A percentile compares a stretch with the other conserved stretches of the same genome.
Evolutionary conservation across 1,140 invertebrate species (phyloP).

Genomic region (Pseudomyrmex concolor): DNA sequence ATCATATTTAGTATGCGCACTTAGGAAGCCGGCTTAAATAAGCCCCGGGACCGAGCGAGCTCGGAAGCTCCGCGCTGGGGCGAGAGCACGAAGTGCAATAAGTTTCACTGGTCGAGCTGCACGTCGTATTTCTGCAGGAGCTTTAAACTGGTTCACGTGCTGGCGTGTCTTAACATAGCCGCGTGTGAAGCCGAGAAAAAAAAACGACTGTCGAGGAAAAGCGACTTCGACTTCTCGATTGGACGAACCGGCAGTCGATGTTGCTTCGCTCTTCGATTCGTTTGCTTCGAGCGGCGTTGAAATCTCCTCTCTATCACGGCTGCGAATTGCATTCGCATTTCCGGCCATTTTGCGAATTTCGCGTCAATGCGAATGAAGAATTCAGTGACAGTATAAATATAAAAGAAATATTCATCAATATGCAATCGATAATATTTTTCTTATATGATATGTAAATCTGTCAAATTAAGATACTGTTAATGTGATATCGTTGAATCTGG

Average conservation of each 20-base stretch:
- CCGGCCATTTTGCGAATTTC: background rate
- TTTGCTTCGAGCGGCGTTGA: constrained; percentile 76
- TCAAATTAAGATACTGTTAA: background rate
- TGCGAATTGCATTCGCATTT: constrained; percentile 35
- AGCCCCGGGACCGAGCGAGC: constrained; percentile 79
- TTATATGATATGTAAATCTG: too few species aligned
- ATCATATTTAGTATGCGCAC: constrained; percentile 86
- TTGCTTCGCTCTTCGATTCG: constrained; percentile 73
- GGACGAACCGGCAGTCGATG: constrained; percentile 32
- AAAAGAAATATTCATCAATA: background rate
- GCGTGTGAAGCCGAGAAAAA: background rate
- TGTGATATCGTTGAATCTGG: background rate
- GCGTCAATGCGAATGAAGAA: background rate
- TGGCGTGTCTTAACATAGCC: constrained; percentile 16
- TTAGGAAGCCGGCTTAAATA: constrained; percentile 85
- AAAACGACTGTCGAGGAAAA: too few species aligned
- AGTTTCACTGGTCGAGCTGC: constrained; percentile 81
- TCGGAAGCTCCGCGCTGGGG: constrained; percentile 74
- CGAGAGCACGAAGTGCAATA: constrained; percentile 83
- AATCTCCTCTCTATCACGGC: constrained; percentile 74
- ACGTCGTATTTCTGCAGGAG: constrained; percentile 79
- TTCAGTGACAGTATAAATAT: background rate
- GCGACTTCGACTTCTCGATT: background rate
- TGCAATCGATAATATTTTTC: background rate
- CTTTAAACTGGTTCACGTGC: constrained; percentile 68